Percentiles rank a stretch among this genome's conserved stretches.
Evolutionary conservation across 1,140 invertebrate species (phyloP).

Genomic region (Bombus haemorrhoidalis): DNA sequence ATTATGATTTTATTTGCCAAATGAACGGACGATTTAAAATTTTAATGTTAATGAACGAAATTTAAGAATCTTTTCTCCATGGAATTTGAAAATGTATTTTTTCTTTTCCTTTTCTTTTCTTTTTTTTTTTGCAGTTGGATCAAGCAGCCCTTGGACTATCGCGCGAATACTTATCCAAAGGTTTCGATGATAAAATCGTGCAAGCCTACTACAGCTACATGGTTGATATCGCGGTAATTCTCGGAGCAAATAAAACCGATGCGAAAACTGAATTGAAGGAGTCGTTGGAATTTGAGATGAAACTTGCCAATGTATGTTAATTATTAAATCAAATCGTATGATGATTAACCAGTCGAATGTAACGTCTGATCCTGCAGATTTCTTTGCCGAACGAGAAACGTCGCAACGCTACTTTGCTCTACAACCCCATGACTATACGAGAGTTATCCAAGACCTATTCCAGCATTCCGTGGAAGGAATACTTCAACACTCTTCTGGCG

Average conservation of each 20-base stretch:
- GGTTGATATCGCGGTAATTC: conserved; percentile 93
- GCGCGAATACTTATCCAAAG: conserved; percentile 94
- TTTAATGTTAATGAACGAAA: too few species aligned
- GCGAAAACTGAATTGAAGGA: conserved; percentile 90
- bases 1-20: too few species aligned
- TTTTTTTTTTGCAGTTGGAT: conserved; percentile 88
- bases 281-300: conserved; percentile 95
- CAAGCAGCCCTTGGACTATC: conserved; percentile 94
- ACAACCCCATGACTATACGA: conserved; percentile 93
- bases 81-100: too few species aligned
- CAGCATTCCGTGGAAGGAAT: conserved; percentile 90
- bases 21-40: neutral
- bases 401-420: conserved; percentile 94
- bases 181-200: conserved; percentile 90
- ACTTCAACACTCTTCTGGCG: conserved; percentile 90
- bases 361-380: conserved; percentile 85
- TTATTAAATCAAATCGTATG: neutral
- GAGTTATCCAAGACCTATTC: conserved; percentile 90
- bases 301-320: conserved; percentile 92
- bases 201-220: conserved; percentile 92
- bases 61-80: accelerated
- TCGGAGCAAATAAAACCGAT: conserved; percentile 90
- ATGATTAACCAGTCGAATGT: too few species aligned
- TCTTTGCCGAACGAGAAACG: conserved; percentile 95
- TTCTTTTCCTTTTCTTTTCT: too few species aligned